Evolutionary conservation across 2,888 invertebrate species (phyloP), one percentile per base, ranked within the genome.

Genomic region (Marasmarcha lunaedactyla): DNA sequence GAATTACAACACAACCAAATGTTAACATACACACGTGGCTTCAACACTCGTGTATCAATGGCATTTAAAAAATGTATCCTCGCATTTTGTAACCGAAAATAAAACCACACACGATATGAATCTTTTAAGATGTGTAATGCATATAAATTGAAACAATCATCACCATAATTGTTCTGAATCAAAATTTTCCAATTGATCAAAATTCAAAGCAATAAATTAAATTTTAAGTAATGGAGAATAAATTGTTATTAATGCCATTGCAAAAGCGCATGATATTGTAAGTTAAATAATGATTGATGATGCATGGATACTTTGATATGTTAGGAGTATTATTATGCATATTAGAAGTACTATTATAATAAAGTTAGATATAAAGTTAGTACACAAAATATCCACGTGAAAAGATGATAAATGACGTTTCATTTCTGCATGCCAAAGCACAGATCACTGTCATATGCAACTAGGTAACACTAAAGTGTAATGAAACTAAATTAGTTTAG

Each of bases 1-100:
- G 87, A 87, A 87, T 85, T 87, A 86, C 85, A 85, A 86, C 84
- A 87, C 74, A 84, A 84, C 79, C 76, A 74, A 55, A 59, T 14
- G 79, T 83, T 84, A 84, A 57, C 54, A 49, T 51, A 57, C 53
- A 54, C 34, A 14, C 34, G 34, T 34, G 34, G 34, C 34, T 14
- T 12, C 2, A 4, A 6, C 34, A 34, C 34, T 11, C 12, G 12
- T 14, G 34, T 30, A 9, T 14, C 2, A 63, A 58, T 67, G 71
- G 71, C 73, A 71, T 66, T 60, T 59, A 43, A 64, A 67, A 71
- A 63, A 41, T 42, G 2, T 34, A 12, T n/a, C n/a, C n/a, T n/a
- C n/a, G n/a, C n/a, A n/a, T n/a, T n/a, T n/a, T n/a, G n/a, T n/a
- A 10, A 25, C 10, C 26, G 5, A 25, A 10, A 25, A 10, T 25